Evolutionary conservation across 2,797 vertebrate genomes (phyloP).

Genomic region (Synaphobranchus kaupii): DNA sequence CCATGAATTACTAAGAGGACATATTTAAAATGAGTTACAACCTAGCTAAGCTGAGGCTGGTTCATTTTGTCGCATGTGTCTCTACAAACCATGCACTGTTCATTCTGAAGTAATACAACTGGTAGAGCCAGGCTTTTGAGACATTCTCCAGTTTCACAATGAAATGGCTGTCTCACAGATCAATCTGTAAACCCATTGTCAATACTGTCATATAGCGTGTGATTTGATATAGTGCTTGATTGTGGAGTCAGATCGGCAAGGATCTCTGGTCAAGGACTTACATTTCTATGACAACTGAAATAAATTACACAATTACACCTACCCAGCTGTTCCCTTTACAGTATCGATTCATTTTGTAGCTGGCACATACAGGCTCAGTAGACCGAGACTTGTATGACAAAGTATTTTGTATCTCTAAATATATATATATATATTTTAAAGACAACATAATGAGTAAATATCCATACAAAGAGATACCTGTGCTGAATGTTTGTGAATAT

Average conservation of each 20-base stretch:
- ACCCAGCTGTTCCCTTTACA: conserved; percentile 68
- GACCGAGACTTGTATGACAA: conserved; percentile 50
- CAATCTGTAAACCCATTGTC: conserved; percentile 51
- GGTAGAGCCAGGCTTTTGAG: not conserved
- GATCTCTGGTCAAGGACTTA: conserved; percentile 71
- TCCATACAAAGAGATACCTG: conserved; percentile 46
- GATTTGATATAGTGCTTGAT: conserved; percentile 76
- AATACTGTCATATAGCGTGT: conserved; percentile 71
- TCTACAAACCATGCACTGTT: not conserved
- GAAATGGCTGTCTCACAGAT: conserved; percentile 25
- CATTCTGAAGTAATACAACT: not conserved
- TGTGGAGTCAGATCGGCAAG: conserved; percentile 62
- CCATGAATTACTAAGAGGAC: not conserved
- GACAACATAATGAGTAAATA: conserved; percentile 22
- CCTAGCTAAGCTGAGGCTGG: not conserved
- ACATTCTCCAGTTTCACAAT: conserved; percentile 31
- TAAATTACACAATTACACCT: conserved; percentile 75
- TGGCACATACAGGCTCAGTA: conserved; percentile 43
- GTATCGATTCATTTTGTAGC: conserved; percentile 64
- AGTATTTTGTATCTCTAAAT: conserved; percentile 38
- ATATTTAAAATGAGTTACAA: not conserved
- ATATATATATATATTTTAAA: conserved; percentile 24
- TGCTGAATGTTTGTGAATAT: not conserved
- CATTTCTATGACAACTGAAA: conserved; percentile 76
- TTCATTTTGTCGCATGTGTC: not conserved